A percentile compares a stretch with the other conserved stretches of the same genome.
phyloP scores from a whole-genome alignment of 1,140 invertebrate genomes.

The Ceratina australensis region DNA sequence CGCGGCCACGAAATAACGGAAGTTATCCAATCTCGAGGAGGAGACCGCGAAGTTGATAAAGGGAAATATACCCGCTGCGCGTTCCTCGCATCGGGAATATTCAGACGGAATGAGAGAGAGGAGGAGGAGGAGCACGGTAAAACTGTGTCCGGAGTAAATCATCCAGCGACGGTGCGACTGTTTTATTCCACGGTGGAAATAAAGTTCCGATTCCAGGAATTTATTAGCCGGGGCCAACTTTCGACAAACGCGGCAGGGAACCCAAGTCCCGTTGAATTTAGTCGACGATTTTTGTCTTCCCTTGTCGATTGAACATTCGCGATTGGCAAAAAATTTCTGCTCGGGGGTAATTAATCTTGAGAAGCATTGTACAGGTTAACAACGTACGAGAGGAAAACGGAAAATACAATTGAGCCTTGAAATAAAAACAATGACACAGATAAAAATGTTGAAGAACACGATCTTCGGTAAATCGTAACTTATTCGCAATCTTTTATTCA shows the following conservation, averaged over 20 bases:
- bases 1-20: slow-evolving; percentile 55
- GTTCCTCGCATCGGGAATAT: slow-evolving; percentile 22
- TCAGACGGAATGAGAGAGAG: not conserved
- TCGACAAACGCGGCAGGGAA: not conserved
- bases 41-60: slow-evolving; percentile 51
- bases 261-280: not conserved
- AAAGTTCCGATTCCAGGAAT: slow-evolving; percentile 33
- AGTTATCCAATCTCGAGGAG: slow-evolving; percentile 61
- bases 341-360: not conserved
- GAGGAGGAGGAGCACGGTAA: not conserved
- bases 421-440: too few relatives aligned
- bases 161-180: not conserved
- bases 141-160: slow-evolving; percentile 33
- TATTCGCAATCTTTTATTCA: too few relatives aligned
- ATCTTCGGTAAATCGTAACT: too few relatives aligned
- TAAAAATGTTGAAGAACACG: too few relatives aligned
- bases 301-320: not conserved
- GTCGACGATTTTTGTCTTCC: not conserved
- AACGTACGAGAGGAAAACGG: too few relatives aligned
- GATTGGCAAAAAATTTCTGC: not conserved
- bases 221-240: slow-evolving; percentile 16
- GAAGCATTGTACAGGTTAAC: too few relatives aligned
- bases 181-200: slow-evolving; percentile 16
- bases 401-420: too few relatives aligned
- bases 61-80: slow-evolving; percentile 29